These are phyloP conservation scores for Liopterus haemorrhoidalis DNA, from an alignment of 2,888 invertebrate species.

Conservation along the genomic window DNA sequence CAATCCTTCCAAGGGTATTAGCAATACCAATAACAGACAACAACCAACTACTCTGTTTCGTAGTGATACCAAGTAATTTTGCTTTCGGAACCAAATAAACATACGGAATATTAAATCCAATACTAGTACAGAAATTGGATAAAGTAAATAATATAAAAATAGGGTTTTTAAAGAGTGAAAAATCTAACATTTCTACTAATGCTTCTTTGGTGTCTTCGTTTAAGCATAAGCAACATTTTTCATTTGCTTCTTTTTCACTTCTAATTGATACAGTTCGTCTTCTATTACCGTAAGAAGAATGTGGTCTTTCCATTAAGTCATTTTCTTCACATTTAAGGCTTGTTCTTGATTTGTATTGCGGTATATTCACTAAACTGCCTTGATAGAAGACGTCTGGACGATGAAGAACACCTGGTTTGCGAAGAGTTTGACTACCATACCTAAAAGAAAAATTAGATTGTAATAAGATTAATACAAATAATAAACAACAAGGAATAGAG, in stretches of 20 bases:
- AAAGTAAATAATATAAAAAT: conserved; percentile 84
- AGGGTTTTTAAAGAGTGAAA: conserved; percentile 74
- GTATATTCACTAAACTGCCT: conserved; percentile 57
- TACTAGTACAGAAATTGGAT: conserved; percentile 92
- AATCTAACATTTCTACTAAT: conserved; percentile 76
- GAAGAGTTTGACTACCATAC: conserved; percentile 51
- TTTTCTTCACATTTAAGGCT: conserved; percentile 37
- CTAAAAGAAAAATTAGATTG: too few species aligned
- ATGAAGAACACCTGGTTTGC: conserved; percentile 62
- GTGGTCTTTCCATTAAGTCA: conserved; percentile 34
- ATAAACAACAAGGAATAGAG: too few species aligned
- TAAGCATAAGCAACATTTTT: conserved; percentile 35
- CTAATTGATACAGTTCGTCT: conserved; percentile 11
- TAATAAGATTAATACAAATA: too few species aligned
- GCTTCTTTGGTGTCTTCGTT: conserved; percentile 66
- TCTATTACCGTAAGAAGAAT: conserved; percentile 31
- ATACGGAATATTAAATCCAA: conserved; percentile 92
- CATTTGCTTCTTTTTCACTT: neutral
- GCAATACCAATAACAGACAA: conserved; percentile 79
- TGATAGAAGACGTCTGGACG: conserved; percentile 86
- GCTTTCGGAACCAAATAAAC: conserved; percentile 77
- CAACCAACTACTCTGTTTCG: conserved; percentile 60
- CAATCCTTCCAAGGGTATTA: conserved; percentile 83
- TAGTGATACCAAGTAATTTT: conserved; percentile 52
- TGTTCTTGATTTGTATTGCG: conserved; percentile 39